A percentile compares a stretch with the other conserved stretches of the same genome.
Evolutionary conservation across 2,888 invertebrate species (phyloP).

Genomic region (Agrochola lychnidis): DNA sequence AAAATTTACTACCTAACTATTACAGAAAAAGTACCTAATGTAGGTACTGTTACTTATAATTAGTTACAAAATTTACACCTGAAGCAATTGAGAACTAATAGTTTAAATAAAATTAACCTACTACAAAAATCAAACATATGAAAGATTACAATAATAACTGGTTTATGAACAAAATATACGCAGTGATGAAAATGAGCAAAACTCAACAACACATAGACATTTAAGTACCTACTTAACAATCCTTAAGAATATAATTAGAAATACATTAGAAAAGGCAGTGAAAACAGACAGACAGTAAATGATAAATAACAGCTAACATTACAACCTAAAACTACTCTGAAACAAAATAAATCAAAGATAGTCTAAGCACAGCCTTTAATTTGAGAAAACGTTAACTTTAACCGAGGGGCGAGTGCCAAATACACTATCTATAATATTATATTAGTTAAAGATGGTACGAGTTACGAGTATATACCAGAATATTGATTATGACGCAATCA

Average conservation of each 20-base stretch:
- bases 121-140: not conserved
- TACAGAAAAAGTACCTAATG: conserved; percentile 43
- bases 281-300: conserved; percentile 36
- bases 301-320: conserved; percentile 41
- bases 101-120: conserved; percentile 11
- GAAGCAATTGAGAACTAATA: conserved; percentile 1
- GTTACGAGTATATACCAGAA: not conserved
- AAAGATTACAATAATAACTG: conserved; percentile 7
- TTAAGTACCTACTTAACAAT: conserved; percentile 1
- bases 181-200: not conserved
- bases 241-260: conserved; percentile 7
- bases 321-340: conserved; percentile 50
- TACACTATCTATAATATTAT: not conserved
- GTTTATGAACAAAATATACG: not conserved
- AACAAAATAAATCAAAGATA: conserved; percentile 62
- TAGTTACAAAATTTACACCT: conserved; percentile 8
- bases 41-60: conserved; percentile 37
- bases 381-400: conserved; percentile 68
- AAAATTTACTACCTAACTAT: conserved; percentile 1
- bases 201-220: not conserved
- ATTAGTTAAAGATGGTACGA: not conserved
- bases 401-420: conserved; percentile 31
- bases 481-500: conserved; percentile 16
- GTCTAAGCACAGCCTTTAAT: conserved; percentile 75
- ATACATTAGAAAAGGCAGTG: conserved; percentile 53